Base-by-base conservation (phyloP, 2,113 vertebrate species). In the Numenius arquata region DNA sequence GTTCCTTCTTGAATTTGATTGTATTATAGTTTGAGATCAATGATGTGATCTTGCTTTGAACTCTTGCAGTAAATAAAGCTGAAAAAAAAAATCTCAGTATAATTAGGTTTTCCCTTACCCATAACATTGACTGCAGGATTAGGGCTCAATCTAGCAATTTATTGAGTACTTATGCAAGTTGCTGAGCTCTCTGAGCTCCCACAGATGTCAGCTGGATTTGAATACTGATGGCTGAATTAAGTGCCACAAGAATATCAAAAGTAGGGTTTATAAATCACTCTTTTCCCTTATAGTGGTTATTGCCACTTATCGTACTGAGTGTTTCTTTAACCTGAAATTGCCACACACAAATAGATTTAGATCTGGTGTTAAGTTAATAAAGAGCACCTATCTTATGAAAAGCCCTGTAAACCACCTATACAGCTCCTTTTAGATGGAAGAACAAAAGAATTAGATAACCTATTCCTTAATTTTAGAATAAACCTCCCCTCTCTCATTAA, bases 201-300 rank as follows among this genome's bases (percentile, higher is more conserved):
- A 53, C 52, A 94, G 72, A 84, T 86, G 43, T 84, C 83, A 90
- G 8, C 48, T 83, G 90, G 67, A 88, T 95, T 96, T 95, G 90
- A 91, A 91, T 97, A 90, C 85, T 96, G 85, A 90, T 95, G 82
- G 50, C 72, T 90, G 85, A 95, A 93, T 95, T 95, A 86, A 94
- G 41, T 70, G 21, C 20, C 30, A 63, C 41, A 56, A 73, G 90
- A 88, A 81, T 83, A 87, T 90, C 80, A 75, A 76, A 89, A 61
- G 10, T 68, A 20, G 41, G 70, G 20, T 89, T 94, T 90, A 86
- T 88, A 93, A 88, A 53, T 66, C 86, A 95, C 16, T 85, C 52
- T 47, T 93, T 95, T 79, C 22, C 61, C 15, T 92, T 30, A 61
- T 71, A 95, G 18, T 36, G 72, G n/a, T 95, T 95, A 90, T 81